phyloP scores from a whole-genome alignment of 2,888 invertebrate species.

The Acleris emargana region DNA sequence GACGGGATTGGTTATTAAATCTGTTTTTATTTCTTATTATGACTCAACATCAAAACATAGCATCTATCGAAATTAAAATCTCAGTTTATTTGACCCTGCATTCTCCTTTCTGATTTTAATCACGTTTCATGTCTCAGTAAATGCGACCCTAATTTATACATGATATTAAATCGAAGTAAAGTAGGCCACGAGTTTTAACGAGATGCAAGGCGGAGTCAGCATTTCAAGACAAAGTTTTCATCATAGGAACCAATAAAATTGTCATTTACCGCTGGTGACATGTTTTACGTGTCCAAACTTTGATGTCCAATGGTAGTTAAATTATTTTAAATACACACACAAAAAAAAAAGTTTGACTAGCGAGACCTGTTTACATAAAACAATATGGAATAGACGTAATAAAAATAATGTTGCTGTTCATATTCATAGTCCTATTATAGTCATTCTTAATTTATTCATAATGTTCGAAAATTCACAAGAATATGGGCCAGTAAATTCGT shows the following conservation, averaged over 20 bases:
- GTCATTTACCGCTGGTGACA: background rate
- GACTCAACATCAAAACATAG: too few species aligned
- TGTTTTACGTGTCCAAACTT: background rate
- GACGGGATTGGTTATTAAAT: too few species aligned
- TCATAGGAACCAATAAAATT: slow-evolving; percentile 21
- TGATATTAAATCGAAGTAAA: slow-evolving; percentile 57
- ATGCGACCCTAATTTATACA: slow-evolving; percentile 60
- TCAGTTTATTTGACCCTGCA: slow-evolving; percentile 6
- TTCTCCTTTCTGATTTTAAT: slow-evolving; percentile 42
- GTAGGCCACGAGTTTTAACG: slow-evolving; percentile 49
- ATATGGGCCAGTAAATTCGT: background rate
- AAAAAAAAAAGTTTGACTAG: too few species aligned
- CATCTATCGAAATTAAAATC: background rate
- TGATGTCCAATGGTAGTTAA: background rate
- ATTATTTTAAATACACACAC: background rate
- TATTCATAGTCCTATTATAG: too few species aligned
- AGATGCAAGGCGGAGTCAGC: slow-evolving; percentile 46
- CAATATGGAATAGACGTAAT: background rate
- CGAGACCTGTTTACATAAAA: background rate
- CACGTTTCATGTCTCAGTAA: slow-evolving; percentile 62
- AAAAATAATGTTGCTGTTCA: too few species aligned
- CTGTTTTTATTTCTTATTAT: too few species aligned
- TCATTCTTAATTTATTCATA: too few species aligned
- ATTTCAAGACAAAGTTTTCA: slow-evolving; percentile 30
- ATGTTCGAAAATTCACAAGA: background rate